Evolutionary conservation across 2,797 vertebrate species (phyloP).

Genomic region (Sebastolobus altivelis): DNA sequence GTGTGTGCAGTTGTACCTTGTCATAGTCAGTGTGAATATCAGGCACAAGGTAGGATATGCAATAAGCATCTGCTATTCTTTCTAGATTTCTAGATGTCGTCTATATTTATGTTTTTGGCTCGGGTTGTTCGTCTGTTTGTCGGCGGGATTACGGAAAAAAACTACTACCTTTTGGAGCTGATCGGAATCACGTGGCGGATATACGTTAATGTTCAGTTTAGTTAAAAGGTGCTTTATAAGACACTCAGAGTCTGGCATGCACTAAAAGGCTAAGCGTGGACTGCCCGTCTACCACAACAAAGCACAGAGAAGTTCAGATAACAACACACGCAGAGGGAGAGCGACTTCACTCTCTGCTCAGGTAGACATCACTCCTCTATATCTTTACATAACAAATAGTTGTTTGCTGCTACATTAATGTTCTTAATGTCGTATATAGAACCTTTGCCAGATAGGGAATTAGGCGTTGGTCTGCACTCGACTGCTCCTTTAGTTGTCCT

Average conservation of each 20-base stretch:
- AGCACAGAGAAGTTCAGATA: neutral
- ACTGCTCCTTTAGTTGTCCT: neutral
- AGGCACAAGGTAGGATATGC: neutral
- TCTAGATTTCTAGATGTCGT: neutral
- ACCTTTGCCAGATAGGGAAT: neutral
- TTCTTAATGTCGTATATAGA: neutral
- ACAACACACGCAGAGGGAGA: neutral
- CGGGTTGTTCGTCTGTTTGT: neutral
- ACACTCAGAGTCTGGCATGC: neutral
- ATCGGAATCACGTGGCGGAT: neutral
- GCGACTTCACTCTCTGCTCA: neutral
- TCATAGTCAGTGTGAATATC: neutral
- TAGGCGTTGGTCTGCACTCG: neutral
- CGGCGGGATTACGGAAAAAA: neutral
- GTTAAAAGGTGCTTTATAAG: neutral
- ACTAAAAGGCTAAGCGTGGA: neutral
- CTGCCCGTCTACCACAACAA: neutral
- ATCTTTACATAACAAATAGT: neutral
- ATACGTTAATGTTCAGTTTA: neutral
- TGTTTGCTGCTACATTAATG: neutral
- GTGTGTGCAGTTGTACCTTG: constrained; percentile 34
- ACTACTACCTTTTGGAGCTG: neutral
- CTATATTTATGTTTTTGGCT: neutral
- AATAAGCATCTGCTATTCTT: neutral
- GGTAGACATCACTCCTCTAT: neutral